Percentiles rank a stretch among this genome's conserved stretches.
These are phyloP conservation scores for Hypomecis atomaria DNA, from an alignment of 2,888 invertebrate species.

Conservation along the genomic window DNA sequence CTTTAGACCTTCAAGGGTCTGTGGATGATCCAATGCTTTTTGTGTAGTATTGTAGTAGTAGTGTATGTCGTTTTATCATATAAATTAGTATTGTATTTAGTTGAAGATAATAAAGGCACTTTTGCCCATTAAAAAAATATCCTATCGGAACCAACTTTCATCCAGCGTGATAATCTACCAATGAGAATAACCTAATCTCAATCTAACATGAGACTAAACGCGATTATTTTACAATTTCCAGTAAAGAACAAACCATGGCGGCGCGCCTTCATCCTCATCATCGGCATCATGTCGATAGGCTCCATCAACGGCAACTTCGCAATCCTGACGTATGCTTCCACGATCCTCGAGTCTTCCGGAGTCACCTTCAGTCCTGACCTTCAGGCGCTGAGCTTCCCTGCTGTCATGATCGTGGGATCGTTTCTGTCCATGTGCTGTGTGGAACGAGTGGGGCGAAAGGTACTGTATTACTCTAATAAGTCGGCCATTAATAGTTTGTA, in stretches of 20 bases:
- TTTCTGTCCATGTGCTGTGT: slow-evolving; percentile 62
- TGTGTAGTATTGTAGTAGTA: too few species aligned
- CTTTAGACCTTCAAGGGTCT: too few species aligned
- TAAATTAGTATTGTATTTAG: too few species aligned
- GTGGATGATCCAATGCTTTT: too few species aligned
- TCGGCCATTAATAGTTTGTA: too few species aligned
- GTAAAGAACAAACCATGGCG: slow-evolving; percentile 63
- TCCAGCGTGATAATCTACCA: too few species aligned
- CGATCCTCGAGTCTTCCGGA: slow-evolving; percentile 61
- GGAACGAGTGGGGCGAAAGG: slow-evolving; percentile 70
- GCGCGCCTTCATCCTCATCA: slow-evolving; percentile 52
- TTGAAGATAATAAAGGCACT: too few species aligned
- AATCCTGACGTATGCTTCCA: slow-evolving; percentile 62
- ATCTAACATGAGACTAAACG: too few species aligned
- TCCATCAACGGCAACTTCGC: slow-evolving; percentile 62
- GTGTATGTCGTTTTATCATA: too few species aligned
- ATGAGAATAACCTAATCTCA: too few species aligned
- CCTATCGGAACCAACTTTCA: too few species aligned
- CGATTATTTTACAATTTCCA: slow-evolving; percentile 41
- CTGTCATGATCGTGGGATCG: slow-evolving; percentile 65
- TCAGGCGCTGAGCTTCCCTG: slow-evolving; percentile 65
- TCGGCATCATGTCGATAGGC: slow-evolving; percentile 50
- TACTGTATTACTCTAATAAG: slow-evolving; percentile 32
- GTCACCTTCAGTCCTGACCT: slow-evolving; percentile 66
- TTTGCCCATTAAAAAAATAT: too few species aligned